Conservation (phyloP, 2,888 invertebrate genomes). For the Pristionchus maxplancki region DNA sequence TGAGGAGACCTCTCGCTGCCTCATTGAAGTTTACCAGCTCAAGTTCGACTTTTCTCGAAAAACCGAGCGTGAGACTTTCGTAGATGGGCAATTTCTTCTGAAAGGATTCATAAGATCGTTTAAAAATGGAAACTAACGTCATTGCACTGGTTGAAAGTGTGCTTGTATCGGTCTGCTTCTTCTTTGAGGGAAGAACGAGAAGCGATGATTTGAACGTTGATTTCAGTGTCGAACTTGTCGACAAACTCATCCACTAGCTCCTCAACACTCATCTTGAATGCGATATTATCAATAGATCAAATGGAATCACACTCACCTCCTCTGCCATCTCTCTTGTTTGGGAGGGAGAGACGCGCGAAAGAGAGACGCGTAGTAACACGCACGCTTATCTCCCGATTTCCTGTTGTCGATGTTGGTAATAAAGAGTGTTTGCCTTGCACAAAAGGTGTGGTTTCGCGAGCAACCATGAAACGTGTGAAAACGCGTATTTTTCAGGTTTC, state of each 20-base stretch:
- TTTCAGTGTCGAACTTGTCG: not conserved
- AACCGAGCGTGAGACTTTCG: not conserved
- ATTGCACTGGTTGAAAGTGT: not conserved
- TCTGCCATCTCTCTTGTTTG: not conserved
- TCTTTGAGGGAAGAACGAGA: not conserved
- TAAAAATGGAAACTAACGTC: too few species aligned
- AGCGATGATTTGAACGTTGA: not conserved
- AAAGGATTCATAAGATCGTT: not conserved
- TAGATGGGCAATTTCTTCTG: not conserved
- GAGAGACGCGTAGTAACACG: not conserved
- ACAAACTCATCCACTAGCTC: not conserved
- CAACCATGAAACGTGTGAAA: not conserved
- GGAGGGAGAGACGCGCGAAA: not conserved
- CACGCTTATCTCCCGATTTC: not conserved
- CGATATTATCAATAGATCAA: not conserved
- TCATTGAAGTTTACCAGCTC: not conserved
- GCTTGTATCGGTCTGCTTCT: not conserved
- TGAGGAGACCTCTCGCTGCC: not conserved
- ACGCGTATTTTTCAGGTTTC: too few species aligned
- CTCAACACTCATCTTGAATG: not conserved
- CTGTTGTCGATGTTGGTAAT: not conserved
- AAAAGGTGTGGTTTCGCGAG: not conserved
- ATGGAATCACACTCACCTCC: not conserved
- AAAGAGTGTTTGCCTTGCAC: not conserved
- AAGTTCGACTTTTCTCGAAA: not conserved